Evolutionary conservation across 2,888 invertebrate genomes (phyloP).

Genomic region (Idaea straminata): DNA sequence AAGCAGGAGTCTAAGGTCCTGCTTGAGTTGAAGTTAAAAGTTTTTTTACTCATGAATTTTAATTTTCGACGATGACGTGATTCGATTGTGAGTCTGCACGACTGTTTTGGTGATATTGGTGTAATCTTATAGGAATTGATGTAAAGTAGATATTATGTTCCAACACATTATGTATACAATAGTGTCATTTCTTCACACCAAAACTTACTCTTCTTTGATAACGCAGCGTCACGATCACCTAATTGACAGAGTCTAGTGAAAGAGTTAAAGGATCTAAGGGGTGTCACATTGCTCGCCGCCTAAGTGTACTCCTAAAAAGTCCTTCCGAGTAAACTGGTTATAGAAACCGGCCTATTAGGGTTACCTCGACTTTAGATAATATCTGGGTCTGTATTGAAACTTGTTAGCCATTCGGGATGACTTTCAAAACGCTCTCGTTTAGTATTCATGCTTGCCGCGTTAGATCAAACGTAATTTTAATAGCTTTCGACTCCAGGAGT

Average conservation of each 20-base stretch:
- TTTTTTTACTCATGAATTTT: too few relatives aligned
- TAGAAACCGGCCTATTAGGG: conserved; percentile 42
- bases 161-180: too few relatives aligned
- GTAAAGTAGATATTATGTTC: too few relatives aligned
- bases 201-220: too few relatives aligned
- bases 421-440: conserved; percentile 25
- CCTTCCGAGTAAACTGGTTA: conserved; percentile 68
- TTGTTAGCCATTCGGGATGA: conserved; percentile 21
- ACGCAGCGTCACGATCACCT: conserved; percentile 43
- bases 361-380: conserved; percentile 29
- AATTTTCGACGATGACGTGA: too few relatives aligned
- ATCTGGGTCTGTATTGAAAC: conserved; percentile 30
- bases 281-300: conserved; percentile 59
- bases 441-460: background rate
- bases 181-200: background rate
- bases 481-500: background rate
- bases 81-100: too few relatives aligned
- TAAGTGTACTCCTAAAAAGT: conserved; percentile 64
- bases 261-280: conserved; percentile 52
- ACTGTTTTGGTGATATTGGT: too few relatives aligned
- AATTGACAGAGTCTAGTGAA: conserved; percentile 45
- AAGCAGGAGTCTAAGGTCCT: too few relatives aligned
- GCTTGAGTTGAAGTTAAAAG: too few relatives aligned
- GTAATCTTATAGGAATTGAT: too few relatives aligned
- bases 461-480: background rate